Conservation (phyloP, 30 jellyfish, hydroid and myxozoan species). For the Cassiopea xamachana region DNA sequence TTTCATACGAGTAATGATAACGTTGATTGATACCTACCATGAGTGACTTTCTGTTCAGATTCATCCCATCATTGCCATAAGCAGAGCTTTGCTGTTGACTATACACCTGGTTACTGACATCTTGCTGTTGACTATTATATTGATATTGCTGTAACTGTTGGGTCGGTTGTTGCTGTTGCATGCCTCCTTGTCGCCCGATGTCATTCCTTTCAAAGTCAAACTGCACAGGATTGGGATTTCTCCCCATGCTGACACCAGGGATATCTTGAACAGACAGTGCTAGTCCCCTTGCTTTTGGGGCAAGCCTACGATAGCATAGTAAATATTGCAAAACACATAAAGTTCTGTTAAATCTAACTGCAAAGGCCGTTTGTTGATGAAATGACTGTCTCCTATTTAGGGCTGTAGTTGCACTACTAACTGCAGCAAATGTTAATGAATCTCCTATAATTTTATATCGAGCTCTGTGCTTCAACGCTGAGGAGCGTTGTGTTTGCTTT, state of each 20-base stretch:
- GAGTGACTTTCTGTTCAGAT: slow-evolving; percentile 52
- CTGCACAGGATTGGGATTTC: slow-evolving; percentile 11
- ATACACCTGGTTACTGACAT: slow-evolving; percentile 31
- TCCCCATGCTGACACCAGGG: slow-evolving; percentile 33
- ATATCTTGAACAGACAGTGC: slow-evolving; percentile 73
- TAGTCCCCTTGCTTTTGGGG: slow-evolving; percentile 37
- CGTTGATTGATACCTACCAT: slow-evolving; percentile 7
- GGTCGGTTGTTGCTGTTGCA: slow-evolving; percentile 26
- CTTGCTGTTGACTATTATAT: slow-evolving; percentile 10
- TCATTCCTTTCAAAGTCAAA: slow-evolving; percentile 53
- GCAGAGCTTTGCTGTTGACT: background rate
- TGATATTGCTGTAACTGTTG: slow-evolving; percentile 41
- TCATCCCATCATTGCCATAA: slow-evolving; percentile 46
- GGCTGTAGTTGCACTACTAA: too few relatives aligned
- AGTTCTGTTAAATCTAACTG: too few relatives aligned
- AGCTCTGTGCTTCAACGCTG: too few relatives aligned
- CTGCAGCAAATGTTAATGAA: too few relatives aligned
- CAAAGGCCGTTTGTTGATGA: too few relatives aligned
- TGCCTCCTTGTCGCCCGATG: slow-evolving; percentile 7
- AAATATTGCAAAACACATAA: background rate
- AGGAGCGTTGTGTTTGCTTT: too few relatives aligned
- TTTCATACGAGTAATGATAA: too few relatives aligned
- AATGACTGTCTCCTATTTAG: too few relatives aligned
- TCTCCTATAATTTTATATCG: too few relatives aligned
- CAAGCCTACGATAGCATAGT: background rate